A percentile compares a stretch with the other conserved stretches of the same genome.
These are phyloP conservation scores for Holothuria glaberrima DNA, from an alignment of 35 echinoderm and acorn worm genomes.

Conservation along the genomic window DNA sequence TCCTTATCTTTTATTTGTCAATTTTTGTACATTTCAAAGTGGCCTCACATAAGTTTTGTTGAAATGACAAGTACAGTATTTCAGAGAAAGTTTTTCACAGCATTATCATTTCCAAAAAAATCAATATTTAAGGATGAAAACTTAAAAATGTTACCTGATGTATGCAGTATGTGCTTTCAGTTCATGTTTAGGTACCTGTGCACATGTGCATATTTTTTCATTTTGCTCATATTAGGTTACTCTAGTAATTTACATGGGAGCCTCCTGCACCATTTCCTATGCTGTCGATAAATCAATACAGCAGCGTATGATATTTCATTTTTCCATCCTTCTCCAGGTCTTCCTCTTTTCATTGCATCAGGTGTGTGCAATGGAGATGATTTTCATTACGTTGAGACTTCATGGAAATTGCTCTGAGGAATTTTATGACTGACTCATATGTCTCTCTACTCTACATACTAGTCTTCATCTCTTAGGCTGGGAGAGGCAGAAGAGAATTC, in stretches of 20 bases:
- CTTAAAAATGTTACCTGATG: too few relatives aligned
- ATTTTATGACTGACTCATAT: constrained; percentile 25
- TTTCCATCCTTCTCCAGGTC: not conserved
- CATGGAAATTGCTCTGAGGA: not conserved
- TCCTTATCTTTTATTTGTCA: too few relatives aligned
- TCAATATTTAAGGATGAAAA: too few relatives aligned
- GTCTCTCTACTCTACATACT: not conserved
- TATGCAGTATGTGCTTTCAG: too few relatives aligned
- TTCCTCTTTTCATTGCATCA: not conserved
- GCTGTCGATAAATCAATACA: constrained; percentile 23
- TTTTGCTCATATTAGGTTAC: too few relatives aligned
- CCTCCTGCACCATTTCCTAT: not conserved
- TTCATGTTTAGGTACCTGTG: too few relatives aligned
- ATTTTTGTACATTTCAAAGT: too few relatives aligned
- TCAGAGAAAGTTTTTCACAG: too few relatives aligned
- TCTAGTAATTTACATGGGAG: not conserved
- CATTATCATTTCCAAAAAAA: too few relatives aligned
- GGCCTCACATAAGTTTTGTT: too few relatives aligned
- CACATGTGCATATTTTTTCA: too few relatives aligned
- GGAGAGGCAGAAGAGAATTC: constrained; percentile 6
- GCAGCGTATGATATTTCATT: not conserved
- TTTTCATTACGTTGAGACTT: not conserved
- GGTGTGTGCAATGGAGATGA: not conserved
- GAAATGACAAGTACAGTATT: too few relatives aligned
- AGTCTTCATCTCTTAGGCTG: not conserved